Evolutionary conservation across 2,888 invertebrate species (phyloP).

Genomic region (Parnassius smintheus): DNA sequence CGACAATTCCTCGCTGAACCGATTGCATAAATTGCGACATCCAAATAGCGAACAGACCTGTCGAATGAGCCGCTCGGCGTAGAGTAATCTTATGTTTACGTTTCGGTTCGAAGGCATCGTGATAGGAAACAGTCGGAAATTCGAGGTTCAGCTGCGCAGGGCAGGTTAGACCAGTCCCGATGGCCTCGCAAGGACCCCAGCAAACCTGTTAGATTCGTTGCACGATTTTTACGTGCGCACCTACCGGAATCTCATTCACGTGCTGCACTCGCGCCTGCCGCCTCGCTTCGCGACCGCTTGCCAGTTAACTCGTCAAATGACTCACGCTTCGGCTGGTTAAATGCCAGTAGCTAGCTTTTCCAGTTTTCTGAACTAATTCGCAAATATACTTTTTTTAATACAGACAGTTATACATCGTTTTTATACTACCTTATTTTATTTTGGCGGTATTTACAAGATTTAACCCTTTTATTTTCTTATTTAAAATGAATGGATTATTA

Average conservation of each 20-base stretch:
- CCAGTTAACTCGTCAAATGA: slow-evolving; percentile 79
- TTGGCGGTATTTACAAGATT: no score
- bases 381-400: slow-evolving; percentile 29
- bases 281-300: slow-evolving; percentile 53
- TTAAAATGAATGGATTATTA: no score
- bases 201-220: slow-evolving; percentile 82
- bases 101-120: slow-evolving; percentile 59
- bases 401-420: no score
- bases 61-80: slow-evolving; percentile 22
- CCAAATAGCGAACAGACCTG: slow-evolving; percentile 29
- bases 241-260: slow-evolving; percentile 80
- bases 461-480: no score
- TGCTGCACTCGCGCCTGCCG: slow-evolving; percentile 63
- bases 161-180: slow-evolving; percentile 81
- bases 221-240: slow-evolving; percentile 81
- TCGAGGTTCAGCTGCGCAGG: slow-evolving; percentile 75
- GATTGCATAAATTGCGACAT: slow-evolving; percentile 43
- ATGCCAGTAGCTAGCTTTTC: slow-evolving; percentile 78
- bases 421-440: no score
- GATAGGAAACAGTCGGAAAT: slow-evolving; percentile 76
- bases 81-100: slow-evolving; percentile 46
- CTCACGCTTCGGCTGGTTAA: slow-evolving; percentile 75
- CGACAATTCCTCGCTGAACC: slow-evolving; percentile 47
- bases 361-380: slow-evolving; percentile 76
- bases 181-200: slow-evolving; percentile 80